Evolutionary conservation across 2,113 vertebrate species (phyloP).

Genomic region (Tachuris rubrigastra): DNA sequence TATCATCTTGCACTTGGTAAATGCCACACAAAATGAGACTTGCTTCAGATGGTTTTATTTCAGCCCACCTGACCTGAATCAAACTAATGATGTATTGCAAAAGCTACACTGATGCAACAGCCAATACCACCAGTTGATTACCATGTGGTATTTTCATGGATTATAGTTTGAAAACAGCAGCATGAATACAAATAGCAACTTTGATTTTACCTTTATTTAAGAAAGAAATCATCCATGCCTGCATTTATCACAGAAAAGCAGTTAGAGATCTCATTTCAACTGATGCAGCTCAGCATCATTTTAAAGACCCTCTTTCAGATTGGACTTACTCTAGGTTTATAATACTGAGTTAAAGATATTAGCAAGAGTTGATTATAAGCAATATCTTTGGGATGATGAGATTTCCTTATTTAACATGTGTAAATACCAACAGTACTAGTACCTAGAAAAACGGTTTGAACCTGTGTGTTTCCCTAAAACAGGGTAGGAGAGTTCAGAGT

Average conservation of each 20-base stretch:
- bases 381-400: neutral
- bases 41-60: neutral
- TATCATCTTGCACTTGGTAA: neutral
- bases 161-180: neutral
- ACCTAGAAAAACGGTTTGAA: neutral
- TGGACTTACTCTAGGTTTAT: neutral
- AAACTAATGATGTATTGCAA: neutral
- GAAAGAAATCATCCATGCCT: neutral
- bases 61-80: neutral
- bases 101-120: neutral
- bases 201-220: neutral
- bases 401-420: neutral
- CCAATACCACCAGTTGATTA: neutral
- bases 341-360: neutral
- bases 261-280: neutral
- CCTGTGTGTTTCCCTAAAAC: neutral
- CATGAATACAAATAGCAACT: neutral
- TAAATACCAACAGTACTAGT: neutral
- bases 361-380: neutral
- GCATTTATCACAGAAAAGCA: neutral
- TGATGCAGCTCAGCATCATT: neutral
- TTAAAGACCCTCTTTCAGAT: neutral
- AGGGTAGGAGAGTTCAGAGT: neutral
- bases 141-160: neutral
- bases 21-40: neutral